These are phyloP conservation scores for Furnarius figulus DNA, from an alignment of 2,113 vertebrate species.

Conservation along the genomic window DNA sequence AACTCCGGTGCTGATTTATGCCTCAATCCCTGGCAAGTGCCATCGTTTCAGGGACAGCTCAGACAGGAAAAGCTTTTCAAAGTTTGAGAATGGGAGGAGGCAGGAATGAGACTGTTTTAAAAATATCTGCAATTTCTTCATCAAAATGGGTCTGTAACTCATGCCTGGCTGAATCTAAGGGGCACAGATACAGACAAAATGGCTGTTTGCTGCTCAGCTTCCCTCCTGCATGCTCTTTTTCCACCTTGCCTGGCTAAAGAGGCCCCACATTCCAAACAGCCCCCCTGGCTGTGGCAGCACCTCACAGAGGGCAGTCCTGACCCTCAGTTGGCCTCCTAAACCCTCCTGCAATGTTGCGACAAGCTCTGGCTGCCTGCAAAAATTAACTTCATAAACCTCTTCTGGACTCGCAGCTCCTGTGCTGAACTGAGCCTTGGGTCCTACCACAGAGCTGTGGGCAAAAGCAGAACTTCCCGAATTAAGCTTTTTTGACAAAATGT, in stretches of 20 bases:
- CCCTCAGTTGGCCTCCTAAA: neutral
- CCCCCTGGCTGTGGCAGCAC: neutral
- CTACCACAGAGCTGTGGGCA: fast-evolving
- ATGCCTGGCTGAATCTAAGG: neutral
- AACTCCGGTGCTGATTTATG: neutral
- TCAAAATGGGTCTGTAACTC: neutral
- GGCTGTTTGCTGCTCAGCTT: neutral
- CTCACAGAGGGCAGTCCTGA: neutral
- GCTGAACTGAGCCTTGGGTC: fast-evolving
- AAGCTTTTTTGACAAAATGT: neutral
- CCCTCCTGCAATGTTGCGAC: fast-evolving
- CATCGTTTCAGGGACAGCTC: neutral
- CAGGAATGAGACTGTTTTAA: neutral
- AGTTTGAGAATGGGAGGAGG: neutral
- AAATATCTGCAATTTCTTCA: neutral
- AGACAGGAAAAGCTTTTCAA: neutral
- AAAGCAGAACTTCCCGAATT: neutral
- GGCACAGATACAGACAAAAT: neutral
- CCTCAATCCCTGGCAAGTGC: neutral
- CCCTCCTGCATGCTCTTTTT: neutral
- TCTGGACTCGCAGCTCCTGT: neutral
- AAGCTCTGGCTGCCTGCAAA: neutral
- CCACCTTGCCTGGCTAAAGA: neutral
- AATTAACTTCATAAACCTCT: neutral
- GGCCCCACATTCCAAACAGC: neutral